phyloP scores from a whole-genome alignment of 1,140 invertebrate genomes.

The Zaprionus tsacasi region DNA sequence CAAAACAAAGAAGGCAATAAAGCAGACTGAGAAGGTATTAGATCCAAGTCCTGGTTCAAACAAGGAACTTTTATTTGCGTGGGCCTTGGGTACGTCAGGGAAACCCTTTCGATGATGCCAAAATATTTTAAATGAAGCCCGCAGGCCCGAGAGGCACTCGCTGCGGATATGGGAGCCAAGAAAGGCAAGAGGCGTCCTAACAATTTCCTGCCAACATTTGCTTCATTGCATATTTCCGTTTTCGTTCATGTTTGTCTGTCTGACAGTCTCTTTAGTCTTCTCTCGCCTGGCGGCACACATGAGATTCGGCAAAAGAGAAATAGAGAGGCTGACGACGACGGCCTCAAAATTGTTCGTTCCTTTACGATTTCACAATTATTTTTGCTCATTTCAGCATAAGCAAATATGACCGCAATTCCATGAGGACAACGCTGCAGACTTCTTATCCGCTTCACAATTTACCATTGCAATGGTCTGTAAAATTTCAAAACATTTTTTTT shows the following conservation, averaged over 20 bases:
- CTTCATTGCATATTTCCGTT: constrained; percentile 80
- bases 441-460: constrained; percentile 59
- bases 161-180: no score
- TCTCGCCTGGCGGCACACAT: constrained; percentile 40
- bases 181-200: constrained; percentile 65
- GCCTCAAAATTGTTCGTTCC: constrained; percentile 53
- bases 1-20: constrained; percentile 39
- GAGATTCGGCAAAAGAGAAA: constrained; percentile 29
- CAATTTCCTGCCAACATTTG: constrained; percentile 80
- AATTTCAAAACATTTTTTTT: no score
- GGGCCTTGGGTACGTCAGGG: constrained; percentile 34
- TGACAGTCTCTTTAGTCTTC: no score
- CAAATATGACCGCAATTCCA: constrained; percentile 77
- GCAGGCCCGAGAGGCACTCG: neutral
- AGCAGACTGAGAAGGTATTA: constrained; percentile 7
- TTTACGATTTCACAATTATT: constrained; percentile 82
- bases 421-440: constrained; percentile 46
- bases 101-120: constrained; percentile 78
- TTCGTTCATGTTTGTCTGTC: constrained; percentile 39
- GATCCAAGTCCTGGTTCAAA: constrained; percentile 19
- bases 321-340: constrained; percentile 22
- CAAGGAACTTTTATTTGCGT: constrained; percentile 79
- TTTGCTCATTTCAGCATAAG: constrained; percentile 82
- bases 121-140: constrained; percentile 59
- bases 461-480: no score